Percentiles rank a stretch among this genome's conserved stretches.
These are phyloP conservation scores for Ranitomeya variabilis DNA, from an alignment of 2,113 vertebrate genomes.

Conservation along the genomic window DNA sequence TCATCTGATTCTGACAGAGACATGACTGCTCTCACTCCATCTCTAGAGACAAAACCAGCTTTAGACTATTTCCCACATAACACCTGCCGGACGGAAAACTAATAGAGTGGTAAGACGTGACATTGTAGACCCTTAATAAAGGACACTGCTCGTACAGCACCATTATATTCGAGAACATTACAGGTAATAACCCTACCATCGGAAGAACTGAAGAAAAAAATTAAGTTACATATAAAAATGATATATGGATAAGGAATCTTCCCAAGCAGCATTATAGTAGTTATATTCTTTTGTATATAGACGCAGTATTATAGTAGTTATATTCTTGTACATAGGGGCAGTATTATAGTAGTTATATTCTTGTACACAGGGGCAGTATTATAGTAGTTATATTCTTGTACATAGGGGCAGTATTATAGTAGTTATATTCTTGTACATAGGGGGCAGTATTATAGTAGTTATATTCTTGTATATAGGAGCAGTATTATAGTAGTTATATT, in stretches of 20 bases:
- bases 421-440: too few relatives aligned
- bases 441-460: too few relatives aligned
- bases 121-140: neutral
- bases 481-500: too few relatives aligned
- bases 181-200: too few relatives aligned
- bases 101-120: neutral
- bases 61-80: neutral
- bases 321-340: neutral
- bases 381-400: too few relatives aligned
- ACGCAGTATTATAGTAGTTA: neutral
- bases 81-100: neutral
- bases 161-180: neutral
- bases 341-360: too few relatives aligned
- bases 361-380: too few relatives aligned
- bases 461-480: too few relatives aligned
- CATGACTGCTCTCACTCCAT: neutral
- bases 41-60: neutral
- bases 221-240: too few relatives aligned
- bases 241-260: too few relatives aligned
- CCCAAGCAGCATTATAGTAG: neutral
- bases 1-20: neutral
- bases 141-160: neutral
- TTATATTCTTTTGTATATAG: constrained; percentile 1
- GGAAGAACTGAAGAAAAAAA: too few relatives aligned
- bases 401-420: too few relatives aligned